These are phyloP conservation scores for Ibycter americanus DNA, from an alignment of 2,797 vertebrate genomes.

Conservation along the genomic window DNA sequence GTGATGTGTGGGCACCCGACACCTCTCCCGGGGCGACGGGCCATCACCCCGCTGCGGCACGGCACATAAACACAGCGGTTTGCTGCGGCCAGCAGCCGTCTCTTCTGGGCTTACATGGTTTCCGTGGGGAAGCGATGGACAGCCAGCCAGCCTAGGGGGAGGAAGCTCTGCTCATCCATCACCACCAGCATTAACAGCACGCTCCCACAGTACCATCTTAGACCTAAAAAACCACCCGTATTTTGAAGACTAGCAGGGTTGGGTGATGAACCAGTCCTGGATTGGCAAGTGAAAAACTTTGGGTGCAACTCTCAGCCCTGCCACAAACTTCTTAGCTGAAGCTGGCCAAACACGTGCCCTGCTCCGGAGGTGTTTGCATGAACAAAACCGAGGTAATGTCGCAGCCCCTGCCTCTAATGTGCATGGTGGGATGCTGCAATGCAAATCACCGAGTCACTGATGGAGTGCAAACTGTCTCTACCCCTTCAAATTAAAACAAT, in stretches of 20 bases:
- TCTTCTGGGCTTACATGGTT: rapidly evolving
- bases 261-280: neutral
- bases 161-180: neutral
- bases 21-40: rapidly evolving
- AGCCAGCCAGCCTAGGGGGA: rapidly evolving
- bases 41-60: rapidly evolving
- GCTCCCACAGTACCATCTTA: rapidly evolving
- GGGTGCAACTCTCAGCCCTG: neutral
- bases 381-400: neutral
- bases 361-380: rapidly evolving
- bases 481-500: neutral
- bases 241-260: neutral
- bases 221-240: rapidly evolving
- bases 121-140: rapidly evolving
- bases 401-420: rapidly evolving
- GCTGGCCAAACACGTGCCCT: rapidly evolving
- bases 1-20: rapidly evolving
- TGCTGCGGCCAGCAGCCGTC: neutral
- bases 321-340: neutral
- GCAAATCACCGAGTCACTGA: neutral
- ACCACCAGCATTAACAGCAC: rapidly evolving
- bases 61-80: rapidly evolving
- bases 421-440: rapidly evolving
- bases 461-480: neutral
- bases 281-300: neutral